Conservation (phyloP, 2,888 invertebrate species). For the Diloba caeruleocephala region DNA sequence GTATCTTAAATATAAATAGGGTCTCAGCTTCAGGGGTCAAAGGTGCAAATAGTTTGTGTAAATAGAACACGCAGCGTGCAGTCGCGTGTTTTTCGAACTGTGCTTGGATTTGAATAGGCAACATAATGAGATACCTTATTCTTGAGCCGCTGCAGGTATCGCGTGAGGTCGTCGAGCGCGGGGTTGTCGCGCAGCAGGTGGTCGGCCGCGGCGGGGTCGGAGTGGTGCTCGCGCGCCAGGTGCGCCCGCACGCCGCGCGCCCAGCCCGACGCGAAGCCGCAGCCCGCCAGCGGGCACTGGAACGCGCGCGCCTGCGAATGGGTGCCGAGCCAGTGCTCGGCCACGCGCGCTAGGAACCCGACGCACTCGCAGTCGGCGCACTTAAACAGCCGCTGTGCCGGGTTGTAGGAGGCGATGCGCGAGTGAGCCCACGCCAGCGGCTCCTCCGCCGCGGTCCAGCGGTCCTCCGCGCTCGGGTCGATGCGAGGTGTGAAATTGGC, state of each 20-base stretch:
- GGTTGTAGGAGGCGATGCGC: conserved; percentile 94
- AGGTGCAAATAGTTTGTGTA: too few species aligned
- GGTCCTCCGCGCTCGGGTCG: conserved; percentile 85
- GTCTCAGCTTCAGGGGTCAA: too few species aligned
- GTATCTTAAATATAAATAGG: too few species aligned
- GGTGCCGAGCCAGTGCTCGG: conserved; percentile 94
- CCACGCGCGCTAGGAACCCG: conserved; percentile 92
- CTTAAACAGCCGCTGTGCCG: conserved; percentile 92
- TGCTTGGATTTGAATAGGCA: too few species aligned
- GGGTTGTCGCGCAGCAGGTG: conserved; percentile 92
- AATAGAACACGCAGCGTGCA: too few species aligned
- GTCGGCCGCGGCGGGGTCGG: conserved; percentile 90
- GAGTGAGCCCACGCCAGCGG: conserved; percentile 93
- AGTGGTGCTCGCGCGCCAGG: conserved; percentile 92
- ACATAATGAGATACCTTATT: conserved; percentile 89
- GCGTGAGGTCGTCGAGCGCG: conserved; percentile 92
- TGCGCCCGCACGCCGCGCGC: conserved; percentile 93
- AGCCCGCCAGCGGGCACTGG: conserved; percentile 91
- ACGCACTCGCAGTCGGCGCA: conserved; percentile 94
- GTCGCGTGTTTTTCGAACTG: too few species aligned
- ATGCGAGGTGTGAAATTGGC: conserved; percentile 88
- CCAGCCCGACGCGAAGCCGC: conserved; percentile 93
- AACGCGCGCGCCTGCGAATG: conserved; percentile 90
- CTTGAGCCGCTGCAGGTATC: conserved; percentile 92
- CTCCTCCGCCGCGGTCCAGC: conserved; percentile 93